phyloP scores from a whole-genome alignment of 2,888 invertebrate genomes.

The Icerya purchasi region DNA sequence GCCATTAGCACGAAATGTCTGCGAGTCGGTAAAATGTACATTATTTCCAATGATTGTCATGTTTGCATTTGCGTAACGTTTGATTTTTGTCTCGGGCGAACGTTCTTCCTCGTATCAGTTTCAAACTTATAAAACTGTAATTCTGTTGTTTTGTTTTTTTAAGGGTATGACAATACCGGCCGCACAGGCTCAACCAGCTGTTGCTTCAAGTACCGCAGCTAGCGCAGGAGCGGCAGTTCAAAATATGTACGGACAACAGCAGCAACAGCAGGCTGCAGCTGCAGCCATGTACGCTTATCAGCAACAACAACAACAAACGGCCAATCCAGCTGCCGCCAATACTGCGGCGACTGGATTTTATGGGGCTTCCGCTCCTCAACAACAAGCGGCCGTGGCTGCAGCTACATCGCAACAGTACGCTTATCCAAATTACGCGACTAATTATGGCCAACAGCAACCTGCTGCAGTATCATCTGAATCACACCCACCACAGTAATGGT shows the following conservation, averaged over 20 bases:
- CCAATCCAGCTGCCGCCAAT: slow-evolving; percentile 5
- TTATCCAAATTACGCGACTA: slow-evolving; percentile 10
- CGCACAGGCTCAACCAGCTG: slow-evolving; percentile 1
- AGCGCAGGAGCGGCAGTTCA: slow-evolving; percentile 2
- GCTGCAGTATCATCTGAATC: slow-evolving; percentile 6
- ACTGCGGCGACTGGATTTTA: slow-evolving; percentile 5
- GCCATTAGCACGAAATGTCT: too few relatives aligned
- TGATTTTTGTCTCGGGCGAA: too few relatives aligned
- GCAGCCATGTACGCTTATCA: neutral
- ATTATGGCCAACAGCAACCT: slow-evolving; percentile 4
- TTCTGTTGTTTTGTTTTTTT: neutral
- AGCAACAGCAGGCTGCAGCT: neutral
- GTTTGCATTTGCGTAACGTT: too few relatives aligned
- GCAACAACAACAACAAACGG: too few relatives aligned
- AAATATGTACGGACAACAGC: slow-evolving; percentile 10
- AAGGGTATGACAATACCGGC: neutral
- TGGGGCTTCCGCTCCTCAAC: slow-evolving; percentile 4
- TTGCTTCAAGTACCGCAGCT: slow-evolving; percentile 1
- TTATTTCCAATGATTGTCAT: too few relatives aligned
- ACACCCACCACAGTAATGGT: slow-evolving; percentile 12
- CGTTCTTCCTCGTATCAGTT: too few relatives aligned
- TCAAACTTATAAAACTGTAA: too few relatives aligned
- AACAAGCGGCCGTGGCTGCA: slow-evolving; percentile 1
- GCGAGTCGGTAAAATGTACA: too few relatives aligned
- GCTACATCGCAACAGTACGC: slow-evolving; percentile 1